Evolutionary conservation across 2,888 invertebrate genomes (phyloP).

Genomic region (Caenorhabditis imperialis): DNA sequence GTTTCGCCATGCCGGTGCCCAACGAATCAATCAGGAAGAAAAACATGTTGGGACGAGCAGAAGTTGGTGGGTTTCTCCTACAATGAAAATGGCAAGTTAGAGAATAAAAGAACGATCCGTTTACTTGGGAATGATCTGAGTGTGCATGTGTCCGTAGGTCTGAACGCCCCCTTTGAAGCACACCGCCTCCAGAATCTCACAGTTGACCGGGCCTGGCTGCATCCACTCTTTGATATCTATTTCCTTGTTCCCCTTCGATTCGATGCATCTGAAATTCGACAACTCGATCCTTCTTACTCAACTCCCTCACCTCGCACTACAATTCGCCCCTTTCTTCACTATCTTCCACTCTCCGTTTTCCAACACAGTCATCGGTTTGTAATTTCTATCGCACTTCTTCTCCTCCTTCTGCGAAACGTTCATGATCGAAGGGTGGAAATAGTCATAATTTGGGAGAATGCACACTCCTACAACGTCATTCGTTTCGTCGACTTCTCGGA

Average conservation of each 20-base stretch:
- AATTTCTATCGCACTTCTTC: constrained; percentile 6
- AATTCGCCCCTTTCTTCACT: constrained; percentile 5
- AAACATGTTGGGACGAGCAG: no score
- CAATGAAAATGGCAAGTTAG: no score
- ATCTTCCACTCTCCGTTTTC: constrained; percentile 7
- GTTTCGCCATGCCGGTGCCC: neutral
- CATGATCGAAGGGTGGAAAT: neutral
- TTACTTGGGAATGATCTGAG: constrained; percentile 12
- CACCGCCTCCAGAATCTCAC: constrained; percentile 19
- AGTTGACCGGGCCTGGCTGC: constrained; percentile 10
- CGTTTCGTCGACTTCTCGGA: no score
- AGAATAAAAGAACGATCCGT: no score
- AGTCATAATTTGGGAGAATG: constrained; percentile 1
- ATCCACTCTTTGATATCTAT: constrained; percentile 13
- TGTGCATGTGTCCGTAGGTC: constrained; percentile 14
- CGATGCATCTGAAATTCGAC: no score
- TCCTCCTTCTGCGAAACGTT: no score
- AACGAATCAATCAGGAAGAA: no score
- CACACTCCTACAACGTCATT: no score
- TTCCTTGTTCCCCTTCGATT: no score
- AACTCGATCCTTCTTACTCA: no score
- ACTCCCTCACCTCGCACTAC: constrained; percentile 13
- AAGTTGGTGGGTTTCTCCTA: no score
- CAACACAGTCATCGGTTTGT: constrained; percentile 3
- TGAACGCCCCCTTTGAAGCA: neutral